phyloP scores from a whole-genome alignment of 2,888 invertebrate genomes.

The Chesias legatella region DNA sequence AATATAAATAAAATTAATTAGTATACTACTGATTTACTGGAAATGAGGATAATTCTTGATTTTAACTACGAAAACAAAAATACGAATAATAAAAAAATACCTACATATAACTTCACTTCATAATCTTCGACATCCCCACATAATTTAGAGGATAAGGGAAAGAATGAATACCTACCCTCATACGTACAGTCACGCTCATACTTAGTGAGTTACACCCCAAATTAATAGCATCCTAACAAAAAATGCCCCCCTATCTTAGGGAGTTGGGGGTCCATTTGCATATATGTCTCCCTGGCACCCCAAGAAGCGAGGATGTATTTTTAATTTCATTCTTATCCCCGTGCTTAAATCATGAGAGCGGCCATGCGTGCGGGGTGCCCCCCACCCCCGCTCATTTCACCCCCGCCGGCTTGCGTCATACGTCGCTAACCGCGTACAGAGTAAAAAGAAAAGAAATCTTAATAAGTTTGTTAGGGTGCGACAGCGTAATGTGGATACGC shows the following conservation, averaged over 20 bases:
- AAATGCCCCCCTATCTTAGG: conserved; percentile 75
- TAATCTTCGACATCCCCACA: conserved; percentile 64
- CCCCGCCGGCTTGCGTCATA: conserved; percentile 76
- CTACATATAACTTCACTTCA: conserved; percentile 64
- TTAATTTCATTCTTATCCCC: conserved; percentile 81
- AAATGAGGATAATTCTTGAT: too few relatives aligned
- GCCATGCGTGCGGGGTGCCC: conserved; percentile 75
- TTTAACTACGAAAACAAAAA: conserved; percentile 19
- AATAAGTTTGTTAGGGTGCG: conserved; percentile 80
- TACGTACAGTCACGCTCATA: conserved; percentile 54
- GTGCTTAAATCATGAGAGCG: conserved; percentile 81
- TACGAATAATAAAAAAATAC: conserved; percentile 38
- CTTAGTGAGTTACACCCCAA: conserved; percentile 76
- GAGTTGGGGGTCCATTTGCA: conserved; percentile 74
- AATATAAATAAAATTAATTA: too few relatives aligned
- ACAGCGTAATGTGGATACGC: conserved; percentile 50
- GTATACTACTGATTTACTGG: too few relatives aligned
- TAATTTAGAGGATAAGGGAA: conserved; percentile 71
- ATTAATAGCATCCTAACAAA: conserved; percentile 81
- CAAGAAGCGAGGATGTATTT: conserved; percentile 79
- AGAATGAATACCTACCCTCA: conserved; percentile 48
- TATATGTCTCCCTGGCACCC: conserved; percentile 79
- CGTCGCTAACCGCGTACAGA: conserved; percentile 79
- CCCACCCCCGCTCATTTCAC: conserved; percentile 37
- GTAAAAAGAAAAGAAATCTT: conserved; percentile 81